Base-by-base conservation (phyloP, 2,888 invertebrate species). In the Linnaemya tessellans region DNA sequence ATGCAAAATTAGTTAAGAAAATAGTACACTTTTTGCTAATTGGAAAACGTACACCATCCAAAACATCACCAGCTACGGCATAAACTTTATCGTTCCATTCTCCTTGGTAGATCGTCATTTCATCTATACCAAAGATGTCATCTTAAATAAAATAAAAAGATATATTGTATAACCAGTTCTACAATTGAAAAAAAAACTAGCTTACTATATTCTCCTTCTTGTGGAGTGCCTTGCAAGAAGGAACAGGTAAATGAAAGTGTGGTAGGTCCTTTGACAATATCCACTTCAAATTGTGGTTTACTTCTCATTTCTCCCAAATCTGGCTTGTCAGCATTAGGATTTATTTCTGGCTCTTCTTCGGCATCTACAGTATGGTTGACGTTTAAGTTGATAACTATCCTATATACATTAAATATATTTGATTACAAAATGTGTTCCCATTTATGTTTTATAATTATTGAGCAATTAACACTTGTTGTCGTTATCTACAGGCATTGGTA, bases 281-380 rank as follows among this genome's bases (percentile, higher is more conserved):
- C 98, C 83, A 99, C 95, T 90, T 96, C 96, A 92, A 99, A 99
- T 88, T 96, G 95, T 0, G 99, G 99, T 91, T 96, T 96, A 65
- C 98, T 98, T 86, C 96, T 95, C 95, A 98, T 96, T 92, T 97
- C 97, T 0, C 95, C 95, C 87, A 96, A 93, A 88, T 97, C 96
- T 60, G 96, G 94, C 92, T 97, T 96, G 77, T 97, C 96, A 1
- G 90, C 89, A 84, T 93, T 93, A 1, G 93, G 93, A 87, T 95
- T 94, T 2, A 94, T 87, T 80, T 95, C 95, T 1, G 96, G 94
- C 65, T 96, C 96, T 5, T 94, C 90, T 71, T 97, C 97, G 0
- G 97, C 94, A 91, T 98, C 98, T 0, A 99, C 98, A 0, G 98
- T 97, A 92, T 98, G 98, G 92, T 99, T 99, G 0, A 99, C 96